Percentiles rank a stretch among this genome's conserved stretches.
phyloP scores from a whole-genome alignment of 2,113 vertebrate genomes.

The Colaptes auratus region DNA sequence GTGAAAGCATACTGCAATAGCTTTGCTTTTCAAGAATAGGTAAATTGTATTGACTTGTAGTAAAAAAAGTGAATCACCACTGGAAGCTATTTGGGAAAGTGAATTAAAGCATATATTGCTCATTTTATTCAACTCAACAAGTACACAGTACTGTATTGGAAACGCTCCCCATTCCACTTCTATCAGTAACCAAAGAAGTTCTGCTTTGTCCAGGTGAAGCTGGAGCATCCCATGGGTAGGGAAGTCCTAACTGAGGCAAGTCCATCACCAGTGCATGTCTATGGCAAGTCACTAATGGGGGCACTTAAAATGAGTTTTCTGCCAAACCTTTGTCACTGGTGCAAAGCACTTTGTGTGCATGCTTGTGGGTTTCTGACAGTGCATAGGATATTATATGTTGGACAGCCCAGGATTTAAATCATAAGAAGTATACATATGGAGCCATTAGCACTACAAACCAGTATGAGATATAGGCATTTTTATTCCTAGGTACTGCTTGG shows the following conservation, averaged over 20 bases:
- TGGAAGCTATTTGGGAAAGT: not conserved
- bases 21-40: conserved; percentile 26
- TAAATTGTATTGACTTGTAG: not conserved
- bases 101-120: not conserved
- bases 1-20: conserved; percentile 16
- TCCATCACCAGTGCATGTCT: not conserved
- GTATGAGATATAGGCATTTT: not conserved
- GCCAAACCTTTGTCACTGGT: not conserved
- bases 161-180: not conserved
- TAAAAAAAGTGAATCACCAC: not conserved
- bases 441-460: not conserved
- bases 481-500: not conserved
- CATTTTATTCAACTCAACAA: not conserved
- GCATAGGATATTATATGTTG: not conserved
- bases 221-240: not conserved
- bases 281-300: not conserved
- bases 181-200: not conserved
- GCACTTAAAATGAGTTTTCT: not conserved
- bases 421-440: not conserved
- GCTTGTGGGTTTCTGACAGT: not conserved
- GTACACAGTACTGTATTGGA: not conserved
- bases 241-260: not conserved
- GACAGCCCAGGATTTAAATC: not conserved
- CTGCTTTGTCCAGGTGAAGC: not conserved
- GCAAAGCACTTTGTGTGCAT: not conserved